These are phyloP conservation scores for Dryobates pubescens DNA, from an alignment of 2,797 vertebrate genomes.

Conservation along the genomic window DNA sequence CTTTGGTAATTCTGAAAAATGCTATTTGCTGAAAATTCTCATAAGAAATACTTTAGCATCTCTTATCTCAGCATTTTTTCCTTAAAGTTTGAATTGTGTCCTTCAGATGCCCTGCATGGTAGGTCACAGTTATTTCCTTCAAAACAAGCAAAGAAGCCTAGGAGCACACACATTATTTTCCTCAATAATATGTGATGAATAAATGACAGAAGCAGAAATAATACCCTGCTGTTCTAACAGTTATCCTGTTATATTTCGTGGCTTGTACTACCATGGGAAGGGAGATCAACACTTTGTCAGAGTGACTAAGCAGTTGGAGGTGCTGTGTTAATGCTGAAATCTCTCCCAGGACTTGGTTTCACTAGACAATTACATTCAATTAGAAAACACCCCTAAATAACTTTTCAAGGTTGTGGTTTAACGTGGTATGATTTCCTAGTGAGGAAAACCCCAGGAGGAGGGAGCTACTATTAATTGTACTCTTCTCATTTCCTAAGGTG, in stretches of 20 bases:
- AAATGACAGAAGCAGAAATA: slow-evolving; percentile 12
- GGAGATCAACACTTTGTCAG: slow-evolving; percentile 11
- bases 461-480: not conserved
- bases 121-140: slow-evolving; percentile 2
- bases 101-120: not conserved
- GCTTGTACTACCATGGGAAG: slow-evolving; percentile 1
- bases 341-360: not conserved
- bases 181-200: not conserved
- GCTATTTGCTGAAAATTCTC: not conserved
- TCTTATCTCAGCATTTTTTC: not conserved
- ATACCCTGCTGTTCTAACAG: not conserved
- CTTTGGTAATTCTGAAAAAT: not conserved
- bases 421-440: not conserved
- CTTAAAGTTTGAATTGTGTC: not conserved
- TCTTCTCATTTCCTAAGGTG: not conserved
- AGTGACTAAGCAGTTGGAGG: not conserved
- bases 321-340: not conserved
- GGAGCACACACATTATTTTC: not conserved
- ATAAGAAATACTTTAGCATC: not conserved
- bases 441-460: not conserved
- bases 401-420: slow-evolving; percentile 55
- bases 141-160: not conserved
- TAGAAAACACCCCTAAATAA: slow-evolving; percentile 44
- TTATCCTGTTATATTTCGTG: not conserved
- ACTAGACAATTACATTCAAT: slow-evolving; percentile 54